phyloP scores from a whole-genome alignment of 2,113 vertebrate species.

The Sinocyclocheilus anophthalmus region DNA sequence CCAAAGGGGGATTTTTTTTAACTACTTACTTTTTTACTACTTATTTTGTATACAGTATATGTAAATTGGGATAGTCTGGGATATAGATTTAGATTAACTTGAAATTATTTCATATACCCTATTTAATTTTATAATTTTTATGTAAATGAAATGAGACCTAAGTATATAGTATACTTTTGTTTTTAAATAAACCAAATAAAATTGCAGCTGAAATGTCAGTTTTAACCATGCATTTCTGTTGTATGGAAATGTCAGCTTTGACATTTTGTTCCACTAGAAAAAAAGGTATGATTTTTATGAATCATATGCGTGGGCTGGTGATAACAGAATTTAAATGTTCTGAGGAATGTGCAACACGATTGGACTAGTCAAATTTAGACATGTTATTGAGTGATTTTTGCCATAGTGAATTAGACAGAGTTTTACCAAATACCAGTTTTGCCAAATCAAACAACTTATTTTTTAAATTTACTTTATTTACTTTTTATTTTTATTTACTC shows the following conservation, averaged over 20 bases:
- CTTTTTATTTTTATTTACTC: too few relatives aligned
- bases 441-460: neutral
- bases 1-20: neutral
- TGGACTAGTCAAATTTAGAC: neutral
- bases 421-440: too few relatives aligned
- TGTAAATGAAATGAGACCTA: neutral
- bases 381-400: neutral
- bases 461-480: too few relatives aligned
- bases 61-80: neutral
- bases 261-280: neutral
- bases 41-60: neutral
- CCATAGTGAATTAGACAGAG: neutral
- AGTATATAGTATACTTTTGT: neutral
- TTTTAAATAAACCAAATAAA: neutral
- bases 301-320: neutral
- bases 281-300: constrained; percentile 9
- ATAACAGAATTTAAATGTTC: constrained; percentile 6
- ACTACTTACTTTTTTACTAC: neutral
- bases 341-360: constrained; percentile 1
- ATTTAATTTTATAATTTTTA: neutral
- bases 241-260: neutral
- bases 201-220: neutral
- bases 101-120: too few relatives aligned
- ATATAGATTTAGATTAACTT: neutral
- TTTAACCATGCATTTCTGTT: neutral